Base-by-base conservation (phyloP, 2,888 invertebrate genomes). In the Conomelus anceps region DNA sequence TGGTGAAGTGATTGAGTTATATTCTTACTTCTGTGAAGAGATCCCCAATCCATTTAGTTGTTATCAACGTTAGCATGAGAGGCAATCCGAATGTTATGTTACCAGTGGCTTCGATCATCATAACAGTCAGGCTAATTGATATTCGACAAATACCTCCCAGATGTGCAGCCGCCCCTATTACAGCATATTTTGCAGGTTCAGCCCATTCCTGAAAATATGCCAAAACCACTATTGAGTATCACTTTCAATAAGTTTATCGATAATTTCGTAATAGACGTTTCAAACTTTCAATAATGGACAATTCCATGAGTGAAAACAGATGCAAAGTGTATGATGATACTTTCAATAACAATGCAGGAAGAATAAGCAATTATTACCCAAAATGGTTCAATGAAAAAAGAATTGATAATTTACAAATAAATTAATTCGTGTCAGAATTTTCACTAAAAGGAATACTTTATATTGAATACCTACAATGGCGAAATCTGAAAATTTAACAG, bases 41-140 rank as follows among this genome's bases (percentile, higher is more conserved):
- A 92, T 96, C 96, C 34, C 95, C 96, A 29, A 95, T 94, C 95
- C 95, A 95, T 92, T 96, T 96, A 86, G 96, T 94, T 23, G 95
- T 94, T 93, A 95, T 94, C 22, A 95, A 93, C 11, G 94, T 94
- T 26, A 96, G 93, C 95, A 96, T 95, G 86, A 96, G 94, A 0
- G 95, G 95, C 23, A 96, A 93, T 89, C 95, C 95, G 91, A 96
- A 95, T 0, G 95, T 94, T 90, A 95, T 94, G 89, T 93, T 93
- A 88, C 95, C 95, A 0, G 95, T 95, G 85, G 95, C 95, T 93
- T 96, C 96, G 89, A 95, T 95, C 85, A 95, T 93, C 91, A 96
- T 96, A 29, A 95, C 95, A 13, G 95, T 95, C 90, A 96, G 93
- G 91, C 95, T 95, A 90, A 96, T 94, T 11, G 96, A 95, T 94